phyloP scores from a whole-genome alignment of 2,888 invertebrate genomes.

The Lasioglossum pauxillum region DNA sequence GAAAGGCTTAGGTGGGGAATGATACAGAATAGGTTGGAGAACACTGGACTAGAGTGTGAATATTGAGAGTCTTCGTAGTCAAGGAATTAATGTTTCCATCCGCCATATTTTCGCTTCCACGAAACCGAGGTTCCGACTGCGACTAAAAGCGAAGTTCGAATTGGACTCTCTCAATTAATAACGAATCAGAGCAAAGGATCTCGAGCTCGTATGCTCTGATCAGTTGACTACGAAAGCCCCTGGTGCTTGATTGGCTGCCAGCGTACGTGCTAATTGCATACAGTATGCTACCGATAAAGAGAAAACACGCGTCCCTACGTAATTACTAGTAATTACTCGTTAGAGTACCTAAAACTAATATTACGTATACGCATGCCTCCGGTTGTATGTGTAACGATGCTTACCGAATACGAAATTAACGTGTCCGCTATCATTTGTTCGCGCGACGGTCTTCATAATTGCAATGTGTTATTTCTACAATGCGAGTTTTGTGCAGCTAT shows the following conservation, averaged over 20 bases:
- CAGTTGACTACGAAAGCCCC: not conserved
- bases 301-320: not conserved
- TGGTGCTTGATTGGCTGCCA: not conserved
- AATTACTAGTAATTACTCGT: not conserved
- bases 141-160: not conserved
- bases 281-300: not conserved
- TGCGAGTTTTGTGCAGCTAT: not conserved
- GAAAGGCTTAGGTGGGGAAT: no score
- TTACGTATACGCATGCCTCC: not conserved
- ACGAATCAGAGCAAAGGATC: not conserved
- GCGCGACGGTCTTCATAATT: not conserved
- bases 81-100: not conserved
- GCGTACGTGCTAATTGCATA: not conserved
- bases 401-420: not conserved
- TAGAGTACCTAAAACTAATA: not conserved
- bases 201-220: not conserved
- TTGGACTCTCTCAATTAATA: slow-evolving; percentile 8
- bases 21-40: no score
- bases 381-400: not conserved
- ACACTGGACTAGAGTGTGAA: not conserved
- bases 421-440: not conserved
- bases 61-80: not conserved
- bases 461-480: not conserved
- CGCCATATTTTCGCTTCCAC: not conserved
- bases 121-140: not conserved